Evolutionary conservation across 2,797 vertebrate species (phyloP), one percentile per base, ranked within the genome.

Genomic region (Bucorvus abyssinicus): DNA sequence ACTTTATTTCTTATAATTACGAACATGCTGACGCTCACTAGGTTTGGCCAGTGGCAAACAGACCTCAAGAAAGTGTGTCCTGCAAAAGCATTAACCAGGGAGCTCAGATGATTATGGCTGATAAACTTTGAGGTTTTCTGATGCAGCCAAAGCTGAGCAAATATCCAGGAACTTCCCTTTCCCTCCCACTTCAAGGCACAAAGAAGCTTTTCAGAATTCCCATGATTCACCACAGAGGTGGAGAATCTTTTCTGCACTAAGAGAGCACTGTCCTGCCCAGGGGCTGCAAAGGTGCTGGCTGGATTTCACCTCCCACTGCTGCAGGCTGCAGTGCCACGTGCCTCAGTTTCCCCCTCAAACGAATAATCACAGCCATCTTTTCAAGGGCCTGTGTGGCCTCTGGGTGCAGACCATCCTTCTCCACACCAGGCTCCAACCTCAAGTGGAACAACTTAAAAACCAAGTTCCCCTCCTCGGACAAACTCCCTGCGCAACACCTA

Each of bases 311-410:
- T 40, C 38, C 38, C 38, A 40, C 38, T 14, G 10, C n/a, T 45
- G 40, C 30, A 13, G 38, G 30, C 21, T 75, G 55, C 34, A 50
- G 68, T 53, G 6, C 32, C 1, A 0, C 0, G 3, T 50, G 40
- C 71, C 84, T 75, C 84, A 23, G 10, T 73, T 93, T 85, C 11
- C 59, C 70, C 5, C 13, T 16, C n/a, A 5, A 26, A 22, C 2
- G 0, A 60, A 29, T 4, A 2, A 30, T 29, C 14, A 3, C 74
- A 63, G 24, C 6, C 24, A 50, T 13, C 30, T 13, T 15, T 38
- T 9, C 12, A 6, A 38, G 63, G 10, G 4, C 11, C 67, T 49
- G 45, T 0, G 1, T 17, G 0, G 0, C 5, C 38, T 61, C 70
- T 1, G 1, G 38, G 26, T 10, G 3, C 53, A 61, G 67, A 77